These are phyloP conservation scores for Pelmatolapia mariae DNA, from an alignment of 2,113 vertebrate species.

Conservation along the genomic window DNA sequence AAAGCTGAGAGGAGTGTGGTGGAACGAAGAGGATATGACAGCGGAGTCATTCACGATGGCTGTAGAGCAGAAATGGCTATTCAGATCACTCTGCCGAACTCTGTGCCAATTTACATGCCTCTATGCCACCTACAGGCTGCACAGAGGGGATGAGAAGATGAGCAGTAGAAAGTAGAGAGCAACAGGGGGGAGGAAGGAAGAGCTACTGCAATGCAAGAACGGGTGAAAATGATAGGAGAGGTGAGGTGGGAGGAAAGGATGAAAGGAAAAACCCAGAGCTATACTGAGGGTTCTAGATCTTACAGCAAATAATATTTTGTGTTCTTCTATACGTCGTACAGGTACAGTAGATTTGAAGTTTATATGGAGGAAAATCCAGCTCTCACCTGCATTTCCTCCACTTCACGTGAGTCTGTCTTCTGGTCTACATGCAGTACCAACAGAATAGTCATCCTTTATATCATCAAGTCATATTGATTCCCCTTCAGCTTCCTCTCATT, in stretches of 20 bases:
- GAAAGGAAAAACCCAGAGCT: neutral
- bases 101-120: slow-evolving; percentile 37
- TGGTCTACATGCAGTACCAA: neutral
- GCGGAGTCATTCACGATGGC: slow-evolving; percentile 24
- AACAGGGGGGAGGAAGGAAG: neutral
- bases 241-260: neutral
- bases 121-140: slow-evolving; percentile 28
- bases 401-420: neutral
- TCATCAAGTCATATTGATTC: neutral
- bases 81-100: slow-evolving; percentile 32
- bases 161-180: neutral
- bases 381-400: neutral
- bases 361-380: neutral
- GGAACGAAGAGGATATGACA: slow-evolving; percentile 35
- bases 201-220: neutral
- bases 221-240: neutral
- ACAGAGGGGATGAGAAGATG: neutral
- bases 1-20: neutral
- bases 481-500: neutral
- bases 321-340: neutral
- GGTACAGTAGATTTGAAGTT: neutral
- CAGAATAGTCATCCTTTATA: neutral
- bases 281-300: neutral
- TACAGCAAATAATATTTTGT: neutral
- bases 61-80: slow-evolving; percentile 28